Conservation (phyloP, 2,113 vertebrate genomes). For the Sterna hirundo region DNA sequence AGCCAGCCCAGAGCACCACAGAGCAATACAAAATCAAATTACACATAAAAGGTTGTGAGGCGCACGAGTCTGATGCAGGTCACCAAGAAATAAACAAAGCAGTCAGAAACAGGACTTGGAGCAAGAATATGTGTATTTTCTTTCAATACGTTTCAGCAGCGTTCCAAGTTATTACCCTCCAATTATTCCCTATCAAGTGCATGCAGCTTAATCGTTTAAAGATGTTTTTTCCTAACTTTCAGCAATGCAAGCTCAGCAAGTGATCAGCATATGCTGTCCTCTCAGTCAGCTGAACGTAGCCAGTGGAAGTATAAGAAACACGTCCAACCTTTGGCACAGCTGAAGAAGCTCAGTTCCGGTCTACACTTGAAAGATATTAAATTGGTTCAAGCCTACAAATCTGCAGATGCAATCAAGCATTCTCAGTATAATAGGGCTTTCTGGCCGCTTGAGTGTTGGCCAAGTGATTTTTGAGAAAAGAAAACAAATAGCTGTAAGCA, state of each 20-base stretch:
- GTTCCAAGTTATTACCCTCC: neutral
- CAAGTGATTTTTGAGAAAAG: neutral
- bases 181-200: neutral
- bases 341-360: neutral
- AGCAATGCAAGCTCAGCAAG: neutral
- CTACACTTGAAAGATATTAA: neutral
- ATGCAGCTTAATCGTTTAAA: neutral
- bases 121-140: neutral
- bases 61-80: neutral
- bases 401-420: neutral
- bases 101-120: neutral
- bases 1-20: neutral
- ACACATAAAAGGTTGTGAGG: neutral
- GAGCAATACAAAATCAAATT: neutral
- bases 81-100: neutral
- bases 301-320: neutral
- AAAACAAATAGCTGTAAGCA: neutral
- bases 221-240: neutral
- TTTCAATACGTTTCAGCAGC: neutral
- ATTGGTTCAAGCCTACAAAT: neutral
- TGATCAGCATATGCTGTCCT: neutral
- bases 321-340: neutral
- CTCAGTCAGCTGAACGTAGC: neutral
- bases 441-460: neutral
- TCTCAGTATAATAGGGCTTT: neutral